phyloP scores from a whole-genome alignment of 2,888 invertebrate genomes.

The Thysanoteuthis rhombus region DNA sequence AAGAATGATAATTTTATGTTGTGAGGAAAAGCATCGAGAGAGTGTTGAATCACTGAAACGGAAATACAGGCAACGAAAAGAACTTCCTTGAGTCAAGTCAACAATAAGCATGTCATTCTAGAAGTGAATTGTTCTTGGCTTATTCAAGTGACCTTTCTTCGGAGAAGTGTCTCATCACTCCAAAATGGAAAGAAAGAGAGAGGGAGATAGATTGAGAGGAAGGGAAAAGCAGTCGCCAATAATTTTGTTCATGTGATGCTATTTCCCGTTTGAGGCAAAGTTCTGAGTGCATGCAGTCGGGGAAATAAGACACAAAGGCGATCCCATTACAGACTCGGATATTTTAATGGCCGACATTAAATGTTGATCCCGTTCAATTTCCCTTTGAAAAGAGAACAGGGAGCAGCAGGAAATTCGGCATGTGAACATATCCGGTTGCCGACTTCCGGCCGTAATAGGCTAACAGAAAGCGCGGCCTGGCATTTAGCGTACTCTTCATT shows the following conservation, averaged over 20 bases:
- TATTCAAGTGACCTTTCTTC: background rate
- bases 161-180: too few species aligned
- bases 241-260: background rate
- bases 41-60: background rate
- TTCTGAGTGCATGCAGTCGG: background rate
- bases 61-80: background rate
- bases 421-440: background rate
- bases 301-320: background rate
- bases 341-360: background rate
- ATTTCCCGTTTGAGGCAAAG: background rate
- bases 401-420: constrained; percentile 12
- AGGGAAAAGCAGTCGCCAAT: background rate
- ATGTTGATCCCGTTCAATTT: background rate
- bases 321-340: background rate
- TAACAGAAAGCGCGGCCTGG: background rate
- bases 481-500: background rate
- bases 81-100: background rate
- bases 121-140: background rate
- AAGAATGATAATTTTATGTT: background rate
- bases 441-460: background rate
- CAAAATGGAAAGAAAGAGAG: too few species aligned
- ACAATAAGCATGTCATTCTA: background rate
- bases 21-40: too few species aligned
- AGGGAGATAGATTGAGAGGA: background rate
- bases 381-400: background rate